phyloP scores from a whole-genome alignment of 2,797 vertebrate genomes.

The Sebastes iracundus region DNA sequence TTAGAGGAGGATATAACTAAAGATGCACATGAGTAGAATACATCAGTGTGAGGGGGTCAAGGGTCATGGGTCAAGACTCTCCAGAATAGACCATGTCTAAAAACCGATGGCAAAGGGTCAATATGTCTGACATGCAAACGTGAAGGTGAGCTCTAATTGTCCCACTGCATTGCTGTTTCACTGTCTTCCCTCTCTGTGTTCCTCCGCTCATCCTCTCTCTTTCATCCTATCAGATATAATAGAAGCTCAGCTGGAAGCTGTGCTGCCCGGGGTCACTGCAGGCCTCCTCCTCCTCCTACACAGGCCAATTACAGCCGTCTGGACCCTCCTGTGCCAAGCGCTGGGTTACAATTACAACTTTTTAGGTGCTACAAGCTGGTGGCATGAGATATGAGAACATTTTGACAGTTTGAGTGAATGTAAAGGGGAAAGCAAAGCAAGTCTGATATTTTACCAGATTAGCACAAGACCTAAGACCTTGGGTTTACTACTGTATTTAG shows the following conservation, averaged over 20 bases:
- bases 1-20: background rate
- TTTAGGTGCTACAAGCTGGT: background rate
- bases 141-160: background rate
- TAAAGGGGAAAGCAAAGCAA: background rate
- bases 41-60: background rate
- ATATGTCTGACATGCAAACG: background rate
- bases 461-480: accelerated
- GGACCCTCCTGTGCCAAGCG: background rate
- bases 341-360: background rate
- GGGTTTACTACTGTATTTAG: background rate
- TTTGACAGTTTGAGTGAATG: background rate
- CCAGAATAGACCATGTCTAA: constrained; percentile 14
- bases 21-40: background rate
- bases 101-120: background rate
- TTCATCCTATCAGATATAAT: background rate
- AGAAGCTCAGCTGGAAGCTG: constrained; percentile 15
- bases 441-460: background rate
- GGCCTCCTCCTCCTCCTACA: background rate
- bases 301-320: constrained; percentile 8
- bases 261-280: background rate
- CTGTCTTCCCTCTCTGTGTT: background rate
- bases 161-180: background rate
- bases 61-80: constrained; percentile 8
- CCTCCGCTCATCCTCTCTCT: background rate
- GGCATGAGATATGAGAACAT: background rate